phyloP scores from a whole-genome alignment of 1,140 invertebrate species.

The Drosophila yakuba region DNA sequence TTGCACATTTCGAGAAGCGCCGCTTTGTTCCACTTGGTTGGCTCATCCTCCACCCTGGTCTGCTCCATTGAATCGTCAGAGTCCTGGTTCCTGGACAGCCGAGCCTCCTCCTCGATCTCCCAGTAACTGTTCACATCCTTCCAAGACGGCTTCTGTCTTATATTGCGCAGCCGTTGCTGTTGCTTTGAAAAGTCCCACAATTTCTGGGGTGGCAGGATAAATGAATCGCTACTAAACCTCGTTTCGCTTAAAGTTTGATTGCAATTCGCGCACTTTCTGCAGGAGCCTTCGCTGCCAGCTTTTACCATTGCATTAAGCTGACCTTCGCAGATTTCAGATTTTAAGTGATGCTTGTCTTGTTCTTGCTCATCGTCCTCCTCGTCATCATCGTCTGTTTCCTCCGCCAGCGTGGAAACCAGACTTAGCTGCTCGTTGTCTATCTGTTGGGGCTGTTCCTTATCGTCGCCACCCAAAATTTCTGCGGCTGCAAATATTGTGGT shows the following conservation, averaged over 20 bases:
- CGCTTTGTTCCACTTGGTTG: not conserved
- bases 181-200: constrained; percentile 16
- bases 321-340: constrained; percentile 35
- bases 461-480: constrained; percentile 8
- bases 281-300: constrained; percentile 34
- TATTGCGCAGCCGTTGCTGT: constrained; percentile 13
- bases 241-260: constrained; percentile 37
- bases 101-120: constrained; percentile 21
- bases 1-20: constrained; percentile 1
- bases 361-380: not conserved
- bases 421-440: constrained; percentile 60
- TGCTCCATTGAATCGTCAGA: constrained; percentile 6
- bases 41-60: constrained; percentile 2
- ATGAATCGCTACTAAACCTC: constrained; percentile 24
- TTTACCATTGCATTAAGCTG: constrained; percentile 3
- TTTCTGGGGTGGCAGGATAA: constrained; percentile 23
- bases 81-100: not conserved
- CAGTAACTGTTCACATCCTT: constrained; percentile 46
- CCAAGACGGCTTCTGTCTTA: constrained; percentile 30
- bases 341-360: not conserved
- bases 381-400: constrained; percentile 26
- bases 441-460: not conserved
- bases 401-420: constrained; percentile 63
- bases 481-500: constrained; percentile 42
- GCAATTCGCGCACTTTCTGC: constrained; percentile 52